These are phyloP conservation scores for Irena cyanogastra DNA, from an alignment of 2,113 vertebrate genomes.

Conservation along the genomic window DNA sequence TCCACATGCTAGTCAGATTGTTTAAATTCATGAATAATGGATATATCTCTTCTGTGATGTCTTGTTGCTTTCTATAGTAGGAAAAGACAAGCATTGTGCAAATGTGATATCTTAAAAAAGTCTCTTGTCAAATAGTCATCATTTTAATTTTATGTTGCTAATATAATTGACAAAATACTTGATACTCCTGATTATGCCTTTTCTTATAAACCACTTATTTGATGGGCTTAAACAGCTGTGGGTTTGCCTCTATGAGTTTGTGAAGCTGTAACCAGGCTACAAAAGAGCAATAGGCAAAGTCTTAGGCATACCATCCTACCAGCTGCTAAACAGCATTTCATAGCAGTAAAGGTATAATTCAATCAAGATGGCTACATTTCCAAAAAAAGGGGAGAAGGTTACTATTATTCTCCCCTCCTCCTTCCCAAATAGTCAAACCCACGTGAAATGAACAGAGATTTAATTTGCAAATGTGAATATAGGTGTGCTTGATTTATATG, in stretches of 20 bases:
- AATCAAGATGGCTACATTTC: not conserved
- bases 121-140: slow-evolving; percentile 51
- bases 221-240: slow-evolving; percentile 66
- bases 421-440: not conserved
- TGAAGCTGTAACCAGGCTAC: slow-evolving; percentile 41
- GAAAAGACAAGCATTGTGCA: slow-evolving; percentile 46
- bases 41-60: slow-evolving; percentile 47
- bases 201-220: slow-evolving; percentile 64
- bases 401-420: not conserved
- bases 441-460: not conserved
- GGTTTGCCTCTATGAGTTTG: slow-evolving; percentile 56
- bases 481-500: not conserved
- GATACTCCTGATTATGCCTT: slow-evolving; percentile 61
- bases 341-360: slow-evolving; percentile 7
- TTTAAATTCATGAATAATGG: slow-evolving; percentile 70
- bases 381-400: not conserved
- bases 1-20: slow-evolving; percentile 8
- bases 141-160: slow-evolving; percentile 64
- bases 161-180: slow-evolving; percentile 70
- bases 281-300: slow-evolving; percentile 30
- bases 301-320: not conserved
- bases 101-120: slow-evolving; percentile 46
- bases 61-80: slow-evolving; percentile 10
- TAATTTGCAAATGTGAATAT: not conserved
- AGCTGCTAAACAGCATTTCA: slow-evolving; percentile 38